phyloP scores from a whole-genome alignment of 53 echinoderm and acorn worm species.

The Stichopus horrens region DNA sequence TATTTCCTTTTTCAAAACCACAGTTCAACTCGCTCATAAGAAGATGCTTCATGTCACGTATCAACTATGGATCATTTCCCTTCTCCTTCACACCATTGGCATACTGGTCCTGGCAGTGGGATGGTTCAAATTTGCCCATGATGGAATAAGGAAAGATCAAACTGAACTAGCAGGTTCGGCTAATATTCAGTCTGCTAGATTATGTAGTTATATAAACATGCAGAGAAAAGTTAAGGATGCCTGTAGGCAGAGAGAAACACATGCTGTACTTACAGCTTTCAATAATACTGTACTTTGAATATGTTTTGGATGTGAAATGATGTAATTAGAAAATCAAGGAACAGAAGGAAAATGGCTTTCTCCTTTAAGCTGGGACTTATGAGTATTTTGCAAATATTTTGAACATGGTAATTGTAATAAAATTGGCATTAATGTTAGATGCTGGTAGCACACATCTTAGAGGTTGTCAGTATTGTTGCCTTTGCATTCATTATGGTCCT shows the following conservation, averaged over 20 bases:
- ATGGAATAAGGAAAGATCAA: conserved; percentile 46
- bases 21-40: conserved; percentile 53
- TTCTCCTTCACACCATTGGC: conserved; percentile 47
- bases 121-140: conserved; percentile 46
- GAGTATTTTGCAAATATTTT: too few species aligned
- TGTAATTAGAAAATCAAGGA: too few species aligned
- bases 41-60: conserved; percentile 60
- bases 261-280: too few species aligned
- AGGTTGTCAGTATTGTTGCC: conserved; percentile 49
- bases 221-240: too few species aligned
- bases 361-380: background rate
- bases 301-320: too few species aligned
- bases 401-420: background rate
- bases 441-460: conserved; percentile 50
- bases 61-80: conserved; percentile 53
- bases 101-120: conserved; percentile 41
- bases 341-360: background rate
- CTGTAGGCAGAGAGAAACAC: too few species aligned
- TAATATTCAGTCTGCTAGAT: background rate
- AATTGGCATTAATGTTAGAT: background rate
- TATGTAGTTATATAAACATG: background rate
- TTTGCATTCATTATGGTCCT: conserved; percentile 63
- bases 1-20: background rate
- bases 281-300: too few species aligned
- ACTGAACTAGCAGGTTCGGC: conserved; percentile 41